Evolutionary conservation across 2,797 vertebrate species (phyloP).

Genomic region (Lutra lutra): DNA sequence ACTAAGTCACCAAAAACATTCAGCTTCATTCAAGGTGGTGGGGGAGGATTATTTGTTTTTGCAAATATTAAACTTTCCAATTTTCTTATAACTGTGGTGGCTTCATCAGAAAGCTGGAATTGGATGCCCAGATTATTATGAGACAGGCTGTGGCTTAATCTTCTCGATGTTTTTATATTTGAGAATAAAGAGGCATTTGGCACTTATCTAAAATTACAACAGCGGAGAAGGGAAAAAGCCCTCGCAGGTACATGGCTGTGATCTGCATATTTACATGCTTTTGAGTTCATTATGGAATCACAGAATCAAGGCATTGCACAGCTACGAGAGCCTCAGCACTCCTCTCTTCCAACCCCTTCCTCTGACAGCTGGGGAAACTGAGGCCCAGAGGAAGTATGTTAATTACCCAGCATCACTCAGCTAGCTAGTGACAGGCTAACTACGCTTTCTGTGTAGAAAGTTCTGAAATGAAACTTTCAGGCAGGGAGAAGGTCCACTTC

Average conservation of each 20-base stretch:
- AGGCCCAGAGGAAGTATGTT: background rate
- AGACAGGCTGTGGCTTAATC: conserved; percentile 76
- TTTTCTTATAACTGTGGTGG: conserved; percentile 59
- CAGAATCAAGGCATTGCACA: conserved; percentile 33
- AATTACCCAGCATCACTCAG: background rate
- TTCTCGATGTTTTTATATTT: conserved; percentile 66
- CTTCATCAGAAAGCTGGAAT: conserved; percentile 79
- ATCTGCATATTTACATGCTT: conserved; percentile 67
- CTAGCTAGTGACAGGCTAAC: background rate
- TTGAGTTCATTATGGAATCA: conserved; percentile 52
- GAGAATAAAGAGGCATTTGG: conserved; percentile 75
- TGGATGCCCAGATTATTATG: conserved; percentile 70
- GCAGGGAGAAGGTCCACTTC: background rate
- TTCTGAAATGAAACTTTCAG: background rate
- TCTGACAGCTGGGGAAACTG: background rate
- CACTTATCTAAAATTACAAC: conserved; percentile 85
- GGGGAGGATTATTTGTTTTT: conserved; percentile 29
- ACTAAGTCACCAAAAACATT: background rate
- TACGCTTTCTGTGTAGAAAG: background rate
- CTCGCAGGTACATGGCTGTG: conserved; percentile 77
- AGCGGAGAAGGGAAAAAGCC: conserved; percentile 65
- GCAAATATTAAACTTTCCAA: conserved; percentile 75
- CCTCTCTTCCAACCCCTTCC: background rate
- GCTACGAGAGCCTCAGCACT: background rate
- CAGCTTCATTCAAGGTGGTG: background rate